phyloP scores from a whole-genome alignment of 2,797 vertebrate species.

The Clarias platycephalus region DNA sequence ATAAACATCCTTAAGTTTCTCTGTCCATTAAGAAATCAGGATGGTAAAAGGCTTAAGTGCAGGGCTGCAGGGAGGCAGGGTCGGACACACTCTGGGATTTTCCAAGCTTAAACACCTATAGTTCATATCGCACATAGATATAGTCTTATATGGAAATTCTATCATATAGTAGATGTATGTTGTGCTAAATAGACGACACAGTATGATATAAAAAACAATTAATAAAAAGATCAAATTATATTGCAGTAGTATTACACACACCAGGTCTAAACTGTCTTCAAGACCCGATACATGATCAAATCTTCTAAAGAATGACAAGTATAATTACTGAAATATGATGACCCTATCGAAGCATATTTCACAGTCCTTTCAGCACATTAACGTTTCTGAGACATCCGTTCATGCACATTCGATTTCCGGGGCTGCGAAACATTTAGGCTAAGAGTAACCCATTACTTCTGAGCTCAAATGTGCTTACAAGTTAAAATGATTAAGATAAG shows the following conservation, averaged over 20 bases:
- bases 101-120: neutral
- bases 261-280: neutral
- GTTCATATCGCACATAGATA: neutral
- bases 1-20: slow-evolving; percentile 5
- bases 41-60: slow-evolving; percentile 20
- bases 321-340: slow-evolving; percentile 27
- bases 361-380: neutral
- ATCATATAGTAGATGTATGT: neutral
- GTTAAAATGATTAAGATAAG: slow-evolving; percentile 3
- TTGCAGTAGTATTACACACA: neutral
- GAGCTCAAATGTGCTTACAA: neutral
- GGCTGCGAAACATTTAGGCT: neutral
- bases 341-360: slow-evolving; percentile 9
- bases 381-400: neutral
- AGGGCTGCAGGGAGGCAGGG: neutral
- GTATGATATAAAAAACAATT: neutral
- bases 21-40: slow-evolving; percentile 7
- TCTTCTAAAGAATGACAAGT: slow-evolving; percentile 12
- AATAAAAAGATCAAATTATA: neutral
- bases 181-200: neutral
- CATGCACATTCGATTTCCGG: slow-evolving; percentile 6
- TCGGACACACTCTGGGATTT: neutral
- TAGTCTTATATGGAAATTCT: neutral
- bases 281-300: slow-evolving; percentile 16
- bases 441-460: neutral